A percentile compares a stretch with the other conserved stretches of the same genome.
Conservation (phyloP, 2,113 vertebrate genomes). For the Mastomys coucha region DNA sequence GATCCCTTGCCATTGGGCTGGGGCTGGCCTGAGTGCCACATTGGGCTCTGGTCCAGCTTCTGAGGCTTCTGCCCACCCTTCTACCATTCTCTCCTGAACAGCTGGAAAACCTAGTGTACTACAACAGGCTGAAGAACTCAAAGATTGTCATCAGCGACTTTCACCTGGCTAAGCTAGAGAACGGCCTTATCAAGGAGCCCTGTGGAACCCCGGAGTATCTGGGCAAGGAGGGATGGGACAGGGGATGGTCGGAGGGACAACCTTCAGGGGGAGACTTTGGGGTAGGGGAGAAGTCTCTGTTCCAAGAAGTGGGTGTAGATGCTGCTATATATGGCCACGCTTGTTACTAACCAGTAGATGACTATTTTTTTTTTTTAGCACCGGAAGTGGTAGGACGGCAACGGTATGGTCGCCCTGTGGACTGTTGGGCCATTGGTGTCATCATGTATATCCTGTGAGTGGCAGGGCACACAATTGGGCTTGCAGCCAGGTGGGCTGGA, state of each 20-base stretch:
- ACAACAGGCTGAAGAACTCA: slow-evolving; percentile 98
- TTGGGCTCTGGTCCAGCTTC: rapidly evolving
- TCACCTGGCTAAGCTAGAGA: slow-evolving; percentile 98
- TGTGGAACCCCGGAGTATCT: slow-evolving; percentile 98
- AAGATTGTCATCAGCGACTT: slow-evolving; percentile 99
- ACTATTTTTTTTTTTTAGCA: slow-evolving; percentile 86
- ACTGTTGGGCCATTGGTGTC: slow-evolving; percentile 99
- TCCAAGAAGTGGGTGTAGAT: neutral
- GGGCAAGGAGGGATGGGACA: slow-evolving; percentile 87
- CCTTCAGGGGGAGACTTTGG: neutral
- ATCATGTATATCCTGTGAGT: slow-evolving; percentile 99
- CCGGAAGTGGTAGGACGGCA: slow-evolving; percentile 98
- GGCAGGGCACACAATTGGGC: neutral
- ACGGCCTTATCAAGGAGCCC: slow-evolving; percentile 98
- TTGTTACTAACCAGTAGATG: slow-evolving; percentile 22
- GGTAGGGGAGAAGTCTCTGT: neutral
- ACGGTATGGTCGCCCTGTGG: slow-evolving; percentile 96
- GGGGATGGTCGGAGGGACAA: neutral
- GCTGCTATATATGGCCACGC: neutral
- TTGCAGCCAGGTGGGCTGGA: neutral
- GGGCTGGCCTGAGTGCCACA: neutral
- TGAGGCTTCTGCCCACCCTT: neutral
- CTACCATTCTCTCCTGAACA: slow-evolving; percentile 62
- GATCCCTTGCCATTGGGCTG: neutral
- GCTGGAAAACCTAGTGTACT: slow-evolving; percentile 99